Evolutionary conservation across 1,140 invertebrate species (phyloP), one percentile per base, ranked within the genome.

Genomic region (Pristionchus pacificus): DNA sequence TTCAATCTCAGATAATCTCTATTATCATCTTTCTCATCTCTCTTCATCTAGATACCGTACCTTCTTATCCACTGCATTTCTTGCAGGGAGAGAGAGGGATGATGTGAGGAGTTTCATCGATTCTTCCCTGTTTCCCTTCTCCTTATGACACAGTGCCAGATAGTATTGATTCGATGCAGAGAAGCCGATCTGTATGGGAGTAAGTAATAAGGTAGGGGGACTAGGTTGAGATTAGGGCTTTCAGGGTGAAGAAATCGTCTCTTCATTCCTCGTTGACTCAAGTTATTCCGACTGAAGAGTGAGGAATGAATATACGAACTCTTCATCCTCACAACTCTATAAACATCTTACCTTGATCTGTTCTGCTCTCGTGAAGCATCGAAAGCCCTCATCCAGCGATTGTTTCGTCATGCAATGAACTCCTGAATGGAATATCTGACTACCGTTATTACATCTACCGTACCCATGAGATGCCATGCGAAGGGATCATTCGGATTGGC

Each of bases 401-500:
- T 49, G 25, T 55, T 66, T 66, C 2, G 30, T 14, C 25, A 49
- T 27, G 27, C 65, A 66, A 38, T 38, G 14, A 29, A 66, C 65
- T 2, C 65, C 65, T 66, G 60, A 60, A 60, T 60, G 60, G 3
- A 30, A 6, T 27, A 30, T 6, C 60, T 60, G 60, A 30, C 10
- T n/a, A n/a, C 13, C 24, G 13, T 24, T 61, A 25, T 61, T 61
- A 6, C 60, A 6, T 13, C 60, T 61, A n/a, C 55, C 65, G 33
- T 13, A 66, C 65, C 65, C 13, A 66, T n/a, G n/a, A 38, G 31
- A 38, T 66, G 49, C 65, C 65, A 66, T n/a, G 65, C 65, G 28
- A 66, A 66, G 2, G 65, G 65, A 29, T 66, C 65, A 49, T 66
- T 66, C 3, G 65, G 65, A 57, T 66, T 66, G 3, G 65, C 65